phyloP scores from a whole-genome alignment of 2,797 vertebrate species.

The Macroramphosus scolopax region DNA sequence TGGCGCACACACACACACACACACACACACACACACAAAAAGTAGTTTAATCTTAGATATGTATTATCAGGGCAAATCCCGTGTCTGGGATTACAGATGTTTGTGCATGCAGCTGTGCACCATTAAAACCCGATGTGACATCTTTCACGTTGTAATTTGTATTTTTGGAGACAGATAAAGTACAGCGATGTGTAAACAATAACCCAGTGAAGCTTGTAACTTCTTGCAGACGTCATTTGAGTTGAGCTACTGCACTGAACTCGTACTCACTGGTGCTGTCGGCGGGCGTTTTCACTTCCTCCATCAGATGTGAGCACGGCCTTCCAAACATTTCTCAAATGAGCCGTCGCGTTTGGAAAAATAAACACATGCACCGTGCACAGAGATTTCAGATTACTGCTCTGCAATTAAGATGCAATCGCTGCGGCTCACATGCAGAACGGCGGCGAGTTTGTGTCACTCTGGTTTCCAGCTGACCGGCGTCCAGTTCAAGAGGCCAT shows the following conservation, averaged over 20 bases:
- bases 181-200: constrained; percentile 55
- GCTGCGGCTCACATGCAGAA: constrained; percentile 13
- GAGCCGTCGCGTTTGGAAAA: constrained; percentile 20
- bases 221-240: constrained; percentile 44
- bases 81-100: constrained; percentile 68
- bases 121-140: constrained; percentile 76
- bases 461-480: constrained; percentile 17
- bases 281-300: constrained; percentile 31
- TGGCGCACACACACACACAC: constrained; percentile 19
- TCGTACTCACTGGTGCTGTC: constrained; percentile 40
- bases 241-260: constrained; percentile 27
- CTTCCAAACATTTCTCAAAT: constrained; percentile 28
- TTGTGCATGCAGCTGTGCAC: constrained; percentile 66
- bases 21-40: constrained; percentile 36
- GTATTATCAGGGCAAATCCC: constrained; percentile 76
- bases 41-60: constrained; percentile 77
- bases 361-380: constrained; percentile 5
- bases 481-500: constrained; percentile 13
- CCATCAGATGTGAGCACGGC: constrained; percentile 23
- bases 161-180: constrained; percentile 53
- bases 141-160: constrained; percentile 61
- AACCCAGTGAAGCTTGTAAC: constrained; percentile 24
- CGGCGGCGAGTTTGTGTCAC: too few relatives aligned
- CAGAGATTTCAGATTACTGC: constrained; percentile 22
- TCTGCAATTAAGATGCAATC: constrained; percentile 34